These are phyloP conservation scores for Drosophila tsacasi DNA, from an alignment of 1,140 invertebrate species.

Conservation along the genomic window DNA sequence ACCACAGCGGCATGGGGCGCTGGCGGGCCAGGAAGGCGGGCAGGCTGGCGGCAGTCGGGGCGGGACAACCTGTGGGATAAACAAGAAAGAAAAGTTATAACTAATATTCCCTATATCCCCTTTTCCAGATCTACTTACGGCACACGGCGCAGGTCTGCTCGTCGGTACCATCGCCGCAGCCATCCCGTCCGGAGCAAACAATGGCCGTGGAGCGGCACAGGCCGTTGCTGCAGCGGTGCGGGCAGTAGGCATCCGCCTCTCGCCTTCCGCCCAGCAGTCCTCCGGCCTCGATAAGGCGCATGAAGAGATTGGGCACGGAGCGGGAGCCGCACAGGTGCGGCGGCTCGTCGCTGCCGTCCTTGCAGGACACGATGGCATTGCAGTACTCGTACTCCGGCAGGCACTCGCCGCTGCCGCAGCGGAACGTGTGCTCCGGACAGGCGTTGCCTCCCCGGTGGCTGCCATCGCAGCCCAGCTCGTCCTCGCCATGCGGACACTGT, in stretches of 20 bases:
- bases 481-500: slow-evolving; percentile 93
- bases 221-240: slow-evolving; percentile 93
- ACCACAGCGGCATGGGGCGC: slow-evolving; percentile 82
- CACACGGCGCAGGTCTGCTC: slow-evolving; percentile 93
- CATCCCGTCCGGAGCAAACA: slow-evolving; percentile 94
- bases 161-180: slow-evolving; percentile 95
- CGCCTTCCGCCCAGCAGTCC: slow-evolving; percentile 72
- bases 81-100: background rate
- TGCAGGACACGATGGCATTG: slow-evolving; percentile 94
- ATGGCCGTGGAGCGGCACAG: slow-evolving; percentile 94
- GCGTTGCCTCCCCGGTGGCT: slow-evolving; percentile 87
- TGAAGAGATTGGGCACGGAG: slow-evolving; percentile 79
- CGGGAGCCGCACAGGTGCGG: slow-evolving; percentile 89
- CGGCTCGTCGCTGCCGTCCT: slow-evolving; percentile 94
- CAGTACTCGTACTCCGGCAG: slow-evolving; percentile 95
- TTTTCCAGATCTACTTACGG: slow-evolving; percentile 88
- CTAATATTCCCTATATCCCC: too few relatives aligned
- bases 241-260: slow-evolving; percentile 86
- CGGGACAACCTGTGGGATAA: slow-evolving; percentile 87
- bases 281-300: slow-evolving; percentile 75
- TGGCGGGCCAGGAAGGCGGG: slow-evolving; percentile 68
- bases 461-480: slow-evolving; percentile 91
- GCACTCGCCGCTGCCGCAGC: slow-evolving; percentile 93
- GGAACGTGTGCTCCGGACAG: slow-evolving; percentile 92
- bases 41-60: slow-evolving; percentile 72